Evolutionary conservation across 2,113 vertebrate genomes (phyloP).

Genomic region (Hippocampus barbouri): DNA sequence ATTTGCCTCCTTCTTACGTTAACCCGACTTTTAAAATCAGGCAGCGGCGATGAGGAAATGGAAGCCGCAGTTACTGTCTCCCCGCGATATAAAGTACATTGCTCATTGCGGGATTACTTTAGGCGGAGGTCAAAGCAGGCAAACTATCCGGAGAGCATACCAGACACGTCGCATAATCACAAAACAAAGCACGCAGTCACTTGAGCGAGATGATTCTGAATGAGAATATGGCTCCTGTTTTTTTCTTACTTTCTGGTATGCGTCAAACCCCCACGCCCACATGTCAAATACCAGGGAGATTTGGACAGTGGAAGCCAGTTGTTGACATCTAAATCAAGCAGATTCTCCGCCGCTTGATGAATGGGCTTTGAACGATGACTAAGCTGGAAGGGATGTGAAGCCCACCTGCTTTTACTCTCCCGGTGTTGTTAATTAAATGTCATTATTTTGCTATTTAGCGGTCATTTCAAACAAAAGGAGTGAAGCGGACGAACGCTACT

Average conservation of each 20-base stretch:
- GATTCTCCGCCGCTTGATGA: conserved; percentile 56
- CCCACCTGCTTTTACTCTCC: conserved; percentile 55
- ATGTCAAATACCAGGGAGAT: conserved; percentile 42
- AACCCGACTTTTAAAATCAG: not conserved
- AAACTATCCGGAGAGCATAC: conserved; percentile 64
- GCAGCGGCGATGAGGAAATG: not conserved
- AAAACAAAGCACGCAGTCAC: conserved; percentile 71
- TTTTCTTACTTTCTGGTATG: conserved; percentile 26
- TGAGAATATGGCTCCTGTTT: conserved; percentile 25
- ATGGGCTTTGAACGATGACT: conserved; percentile 61
- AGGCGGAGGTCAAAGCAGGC: conserved; percentile 70
- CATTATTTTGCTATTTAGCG: conserved; percentile 56
- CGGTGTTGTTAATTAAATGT: conserved; percentile 59
- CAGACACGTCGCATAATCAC: conserved; percentile 60
- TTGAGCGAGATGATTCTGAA: conserved; percentile 49
- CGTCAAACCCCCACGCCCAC: conserved; percentile 32
- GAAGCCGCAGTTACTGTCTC: not conserved
- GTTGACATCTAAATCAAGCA: conserved; percentile 52
- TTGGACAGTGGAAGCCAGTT: conserved; percentile 41
- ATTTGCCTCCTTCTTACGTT: not conserved
- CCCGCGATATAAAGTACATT: conserved; percentile 35
- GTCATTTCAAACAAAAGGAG: conserved; percentile 54
- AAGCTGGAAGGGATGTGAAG: conserved; percentile 51
- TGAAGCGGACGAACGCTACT: conserved; percentile 47
- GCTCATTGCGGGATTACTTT: conserved; percentile 69